Evolutionary conservation across 2,888 invertebrate genomes (phyloP), one percentile per base, ranked within the genome.

Genomic region (Cantharis flavilabris): DNA sequence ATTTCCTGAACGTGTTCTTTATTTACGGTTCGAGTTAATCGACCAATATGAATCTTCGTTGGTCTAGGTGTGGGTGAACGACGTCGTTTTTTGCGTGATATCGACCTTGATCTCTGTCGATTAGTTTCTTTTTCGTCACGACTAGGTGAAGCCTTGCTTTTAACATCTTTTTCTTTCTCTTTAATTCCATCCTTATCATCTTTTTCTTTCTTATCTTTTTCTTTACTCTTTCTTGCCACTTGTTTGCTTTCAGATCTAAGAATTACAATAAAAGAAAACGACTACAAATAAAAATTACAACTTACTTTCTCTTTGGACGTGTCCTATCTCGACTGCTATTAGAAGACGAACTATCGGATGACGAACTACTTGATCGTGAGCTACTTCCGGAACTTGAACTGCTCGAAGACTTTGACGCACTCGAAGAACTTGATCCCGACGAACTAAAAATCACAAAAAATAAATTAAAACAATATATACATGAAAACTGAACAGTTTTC

Each of bases 1-100:
- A 98, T 98, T 88, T 98, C 98, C 80, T 92, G 89, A 65, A 98
- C 91, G 87, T 98, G 98, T 1, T 97, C 97, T 84, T 95, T 95
- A 79, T 94, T 95, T 1, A 99, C 97, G 86, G 99, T 99, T 23
- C 97, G 90, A 0, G 98, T 98, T 77, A 99, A 89, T 10, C 96
- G 93, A 0, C 98, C 98, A 79, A 99, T 95, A 86, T 98, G 98
- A 84, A 99, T 97, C 85, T 98, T 95, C 0, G 95, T 95, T 0
- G 98, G 97, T 63, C 96, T 93, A 0, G 98, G 98, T 0, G 96
- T 95, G 0, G 97, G 96, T 0, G 97, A 96, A 62, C 96, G 93
- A 84, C 96, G 95, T 10, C 96, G 93, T 0, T 93, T 90, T 83
- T 92, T 92, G 72, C 92, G 89, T 80, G 94, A 91, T 23, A 93